These are phyloP conservation scores for Carcina quercana DNA, from an alignment of 2,888 invertebrate genomes.

Conservation along the genomic window DNA sequence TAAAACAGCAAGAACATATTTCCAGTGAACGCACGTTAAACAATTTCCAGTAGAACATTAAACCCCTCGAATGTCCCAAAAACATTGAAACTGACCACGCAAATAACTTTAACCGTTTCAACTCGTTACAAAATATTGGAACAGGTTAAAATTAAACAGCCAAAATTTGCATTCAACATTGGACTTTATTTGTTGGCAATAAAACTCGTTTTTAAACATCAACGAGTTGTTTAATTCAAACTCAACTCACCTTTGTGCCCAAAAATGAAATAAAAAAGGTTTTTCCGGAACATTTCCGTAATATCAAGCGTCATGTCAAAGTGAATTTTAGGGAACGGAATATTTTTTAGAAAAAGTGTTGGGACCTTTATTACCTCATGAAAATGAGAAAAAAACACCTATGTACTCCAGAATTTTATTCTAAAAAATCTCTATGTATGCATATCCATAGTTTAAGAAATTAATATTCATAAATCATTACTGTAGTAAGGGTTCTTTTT, in stretches of 20 bases:
- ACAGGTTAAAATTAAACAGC: slow-evolving; percentile 27
- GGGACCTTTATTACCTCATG: no score
- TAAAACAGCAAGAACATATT: no score
- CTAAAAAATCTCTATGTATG: no score
- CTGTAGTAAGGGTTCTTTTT: no score
- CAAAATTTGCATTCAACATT: slow-evolving; percentile 19
- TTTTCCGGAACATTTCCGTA: slow-evolving; percentile 30
- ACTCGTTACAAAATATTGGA: slow-evolving; percentile 40
- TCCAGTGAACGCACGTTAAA: no score
- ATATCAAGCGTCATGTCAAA: slow-evolving; percentile 29
- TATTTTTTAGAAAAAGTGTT: slow-evolving; percentile 12
- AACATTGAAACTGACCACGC: slow-evolving; percentile 32
- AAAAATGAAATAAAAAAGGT: slow-evolving; percentile 42
- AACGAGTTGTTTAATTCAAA: slow-evolving; percentile 45
- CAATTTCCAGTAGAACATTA: no score
- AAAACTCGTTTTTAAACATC: slow-evolving; percentile 25
- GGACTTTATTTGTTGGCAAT: slow-evolving; percentile 20
- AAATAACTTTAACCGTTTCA: slow-evolving; percentile 32
- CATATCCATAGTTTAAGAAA: no score
- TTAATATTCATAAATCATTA: no score
- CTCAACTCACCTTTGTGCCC: slow-evolving; percentile 42
- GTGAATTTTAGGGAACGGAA: slow-evolving; percentile 22
- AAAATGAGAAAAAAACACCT: no score
- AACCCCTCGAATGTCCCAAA: not conserved
- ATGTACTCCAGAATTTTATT: no score